Conservation (phyloP, 92 coral and sea anemone genomes). For the Porites cylindrica region DNA sequence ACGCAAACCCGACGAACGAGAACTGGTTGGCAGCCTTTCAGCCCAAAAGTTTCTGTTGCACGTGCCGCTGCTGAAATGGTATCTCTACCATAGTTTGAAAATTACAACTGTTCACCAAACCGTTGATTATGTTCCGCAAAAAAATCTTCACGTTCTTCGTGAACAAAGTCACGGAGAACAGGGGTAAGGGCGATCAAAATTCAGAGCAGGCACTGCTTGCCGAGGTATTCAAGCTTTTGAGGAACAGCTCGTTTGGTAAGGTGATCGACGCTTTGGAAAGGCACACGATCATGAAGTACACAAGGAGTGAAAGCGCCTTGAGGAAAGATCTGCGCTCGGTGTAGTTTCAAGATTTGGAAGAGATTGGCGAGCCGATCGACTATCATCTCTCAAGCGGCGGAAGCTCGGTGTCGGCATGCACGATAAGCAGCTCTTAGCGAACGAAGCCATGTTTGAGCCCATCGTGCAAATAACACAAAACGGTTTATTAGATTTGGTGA, state of each 20-base stretch:
- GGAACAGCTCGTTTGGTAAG: slow-evolving; percentile 20
- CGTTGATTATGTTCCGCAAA: not conserved
- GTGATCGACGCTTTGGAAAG: slow-evolving; percentile 29
- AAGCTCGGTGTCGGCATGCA: not conserved
- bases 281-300: not conserved
- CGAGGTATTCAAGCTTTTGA: slow-evolving; percentile 35
- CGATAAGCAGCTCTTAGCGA: not conserved
- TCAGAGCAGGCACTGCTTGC: slow-evolving; percentile 1
- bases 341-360: not conserved
- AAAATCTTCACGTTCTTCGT: slow-evolving; percentile 32
- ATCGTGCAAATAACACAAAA: not conserved
- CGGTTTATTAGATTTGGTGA: not conserved
- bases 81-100: slow-evolving; percentile 2
- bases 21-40: slow-evolving; percentile 12
- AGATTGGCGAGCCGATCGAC: no score
- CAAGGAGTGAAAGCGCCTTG: not conserved
- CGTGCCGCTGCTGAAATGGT: slow-evolving; percentile 26
- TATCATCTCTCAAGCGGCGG: not conserved
- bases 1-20: slow-evolving; percentile 22
- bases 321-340: not conserved
- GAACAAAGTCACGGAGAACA: slow-evolving; percentile 34
- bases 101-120: slow-evolving; percentile 22
- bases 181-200: slow-evolving; percentile 9
- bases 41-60: slow-evolving; percentile 18
- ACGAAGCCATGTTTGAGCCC: not conserved